phyloP scores from a whole-genome alignment of 2,888 invertebrate genomes.

The Beris morrisii region DNA sequence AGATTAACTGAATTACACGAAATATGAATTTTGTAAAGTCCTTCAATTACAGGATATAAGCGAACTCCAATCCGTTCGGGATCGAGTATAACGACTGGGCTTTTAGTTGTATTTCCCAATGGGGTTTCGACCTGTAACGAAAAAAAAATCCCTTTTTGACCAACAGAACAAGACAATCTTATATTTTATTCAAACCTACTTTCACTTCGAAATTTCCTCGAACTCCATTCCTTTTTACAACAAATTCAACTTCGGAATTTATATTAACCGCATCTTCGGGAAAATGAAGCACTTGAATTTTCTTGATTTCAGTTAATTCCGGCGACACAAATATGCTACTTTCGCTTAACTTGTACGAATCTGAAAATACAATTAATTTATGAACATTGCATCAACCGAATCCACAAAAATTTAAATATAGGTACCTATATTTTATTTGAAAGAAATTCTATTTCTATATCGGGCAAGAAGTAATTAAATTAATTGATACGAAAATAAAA shows the following conservation, averaged over 20 bases:
- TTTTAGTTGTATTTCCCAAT: constrained; percentile 42
- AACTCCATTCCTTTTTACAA: constrained; percentile 51
- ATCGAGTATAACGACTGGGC: constrained; percentile 47
- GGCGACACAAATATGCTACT: constrained; percentile 46
- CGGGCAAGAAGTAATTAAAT: neutral
- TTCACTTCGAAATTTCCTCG: constrained; percentile 54
- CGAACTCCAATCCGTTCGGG: constrained; percentile 49
- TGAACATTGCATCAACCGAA: too few species aligned
- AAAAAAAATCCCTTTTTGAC: neutral
- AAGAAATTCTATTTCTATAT: neutral
- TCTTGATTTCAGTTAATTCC: constrained; percentile 50
- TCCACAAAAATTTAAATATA: neutral
- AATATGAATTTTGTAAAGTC: constrained; percentile 51
- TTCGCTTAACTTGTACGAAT: constrained; percentile 48
- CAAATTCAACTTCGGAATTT: constrained; percentile 46
- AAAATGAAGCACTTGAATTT: constrained; percentile 51
- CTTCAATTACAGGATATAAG: constrained; percentile 46
- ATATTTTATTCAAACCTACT: constrained; percentile 37
- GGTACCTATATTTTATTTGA: neutral
- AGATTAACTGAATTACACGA: constrained; percentile 51
- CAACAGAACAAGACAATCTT: neutral
- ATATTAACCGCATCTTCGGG: constrained; percentile 50
- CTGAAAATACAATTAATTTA: constrained; percentile 38
- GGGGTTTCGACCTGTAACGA: constrained; percentile 47
- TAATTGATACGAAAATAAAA: constrained; percentile 1